phyloP scores from a whole-genome alignment of 2,113 vertebrate genomes.

The Callocephalon fimbriatum region DNA sequence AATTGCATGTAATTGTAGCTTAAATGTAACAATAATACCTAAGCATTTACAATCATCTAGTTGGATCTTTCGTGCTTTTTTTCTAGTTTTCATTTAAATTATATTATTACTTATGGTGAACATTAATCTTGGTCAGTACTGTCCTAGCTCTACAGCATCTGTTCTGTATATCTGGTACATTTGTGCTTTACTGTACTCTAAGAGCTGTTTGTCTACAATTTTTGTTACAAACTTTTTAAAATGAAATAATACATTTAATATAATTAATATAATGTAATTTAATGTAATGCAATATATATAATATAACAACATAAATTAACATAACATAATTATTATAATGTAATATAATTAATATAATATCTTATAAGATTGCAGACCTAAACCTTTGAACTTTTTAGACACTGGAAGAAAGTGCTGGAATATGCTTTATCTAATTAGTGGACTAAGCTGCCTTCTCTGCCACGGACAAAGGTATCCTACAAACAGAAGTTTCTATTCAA shows the following conservation, averaged over 20 bases:
- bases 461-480: background rate
- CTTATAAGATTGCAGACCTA: background rate
- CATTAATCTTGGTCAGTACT: background rate
- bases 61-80: background rate
- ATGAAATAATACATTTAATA: background rate
- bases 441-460: background rate
- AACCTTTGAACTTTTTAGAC: background rate
- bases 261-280: background rate
- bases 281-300: background rate
- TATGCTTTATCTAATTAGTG: background rate
- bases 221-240: background rate
- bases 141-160: background rate
- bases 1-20: background rate
- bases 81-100: background rate
- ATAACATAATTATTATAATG: background rate
- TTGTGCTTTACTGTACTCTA: background rate
- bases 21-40: background rate
- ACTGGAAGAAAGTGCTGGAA: background rate
- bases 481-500: background rate
- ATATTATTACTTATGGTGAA: background rate
- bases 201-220: background rate
- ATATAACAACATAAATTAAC: background rate
- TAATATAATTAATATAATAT: background rate
- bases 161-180: background rate
- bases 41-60: background rate